These are phyloP conservation scores for Listrodromus nycthemerus DNA, from an alignment of 2,888 invertebrate genomes.

Conservation along the genomic window DNA sequence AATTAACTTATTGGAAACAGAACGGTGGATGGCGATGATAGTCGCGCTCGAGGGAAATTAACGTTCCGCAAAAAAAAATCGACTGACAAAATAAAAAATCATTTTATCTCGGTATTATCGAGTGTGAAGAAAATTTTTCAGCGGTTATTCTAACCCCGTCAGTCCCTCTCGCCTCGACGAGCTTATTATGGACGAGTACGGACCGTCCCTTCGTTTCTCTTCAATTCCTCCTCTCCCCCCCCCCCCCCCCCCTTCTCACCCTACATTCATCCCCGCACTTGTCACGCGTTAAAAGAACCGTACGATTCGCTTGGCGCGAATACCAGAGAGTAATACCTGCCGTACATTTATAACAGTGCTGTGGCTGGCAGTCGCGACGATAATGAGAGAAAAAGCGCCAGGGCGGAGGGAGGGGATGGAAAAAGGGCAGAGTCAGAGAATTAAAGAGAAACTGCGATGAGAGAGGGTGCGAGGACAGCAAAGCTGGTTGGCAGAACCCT, in stretches of 20 bases:
- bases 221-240: constrained; percentile 18
- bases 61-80: background rate
- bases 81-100: background rate
- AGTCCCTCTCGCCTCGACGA: constrained; percentile 2
- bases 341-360: constrained; percentile 22
- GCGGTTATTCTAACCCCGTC: background rate
- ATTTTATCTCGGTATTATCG: background rate
- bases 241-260: background rate
- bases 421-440: constrained; percentile 39
- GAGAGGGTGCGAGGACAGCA: constrained; percentile 10
- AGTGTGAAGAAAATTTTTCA: background rate
- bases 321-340: constrained; percentile 41
- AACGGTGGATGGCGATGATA: too few relatives aligned
- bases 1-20: too few relatives aligned
- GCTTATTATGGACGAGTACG: constrained; percentile 44
- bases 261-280: constrained; percentile 27
- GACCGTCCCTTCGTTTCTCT: constrained; percentile 37
- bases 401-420: background rate
- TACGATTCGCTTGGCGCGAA: constrained; percentile 47
- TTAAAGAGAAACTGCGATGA: constrained; percentile 45
- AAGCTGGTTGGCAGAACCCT: constrained; percentile 31
- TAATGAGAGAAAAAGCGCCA: constrained; percentile 60
- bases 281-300: constrained; percentile 58
- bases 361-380: constrained; percentile 49
- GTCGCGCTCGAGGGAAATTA: too few relatives aligned